phyloP scores from a whole-genome alignment of 1,140 invertebrate species.

The Nephila pilipes region DNA sequence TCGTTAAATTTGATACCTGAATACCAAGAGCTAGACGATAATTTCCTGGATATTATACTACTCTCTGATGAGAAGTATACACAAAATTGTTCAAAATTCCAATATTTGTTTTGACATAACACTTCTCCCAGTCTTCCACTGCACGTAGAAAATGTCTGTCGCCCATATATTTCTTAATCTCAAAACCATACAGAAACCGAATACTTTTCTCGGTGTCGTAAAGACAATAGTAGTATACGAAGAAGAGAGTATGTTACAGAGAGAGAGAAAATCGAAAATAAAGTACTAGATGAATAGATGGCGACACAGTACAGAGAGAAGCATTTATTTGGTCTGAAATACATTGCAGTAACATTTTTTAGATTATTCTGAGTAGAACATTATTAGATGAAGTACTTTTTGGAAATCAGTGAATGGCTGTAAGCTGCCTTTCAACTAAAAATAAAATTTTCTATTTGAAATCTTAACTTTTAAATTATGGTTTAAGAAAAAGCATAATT shows the following conservation, averaged over 20 bases:
- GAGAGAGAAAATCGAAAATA: background rate
- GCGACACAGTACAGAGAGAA: background rate
- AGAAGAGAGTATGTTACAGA: background rate
- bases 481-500: too few relatives aligned
- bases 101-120: slow-evolving; percentile 68
- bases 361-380: background rate
- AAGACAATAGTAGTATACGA: background rate
- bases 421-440: too few relatives aligned
- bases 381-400: too few relatives aligned
- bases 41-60: background rate
- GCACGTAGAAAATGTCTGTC: slow-evolving; percentile 72
- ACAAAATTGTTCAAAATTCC: slow-evolving; percentile 20
- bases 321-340: background rate
- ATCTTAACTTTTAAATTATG: too few relatives aligned
- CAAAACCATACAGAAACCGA: slow-evolving; percentile 36
- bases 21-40: background rate
- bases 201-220: background rate
- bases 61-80: background rate
- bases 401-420: too few relatives aligned
- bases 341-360: background rate
- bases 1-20: background rate
- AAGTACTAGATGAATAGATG: background rate
- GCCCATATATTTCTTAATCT: slow-evolving; percentile 65
- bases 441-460: too few relatives aligned
- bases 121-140: background rate